These are phyloP conservation scores for Drosophila tristis DNA, from an alignment of 1,140 invertebrate species.

Conservation along the genomic window DNA sequence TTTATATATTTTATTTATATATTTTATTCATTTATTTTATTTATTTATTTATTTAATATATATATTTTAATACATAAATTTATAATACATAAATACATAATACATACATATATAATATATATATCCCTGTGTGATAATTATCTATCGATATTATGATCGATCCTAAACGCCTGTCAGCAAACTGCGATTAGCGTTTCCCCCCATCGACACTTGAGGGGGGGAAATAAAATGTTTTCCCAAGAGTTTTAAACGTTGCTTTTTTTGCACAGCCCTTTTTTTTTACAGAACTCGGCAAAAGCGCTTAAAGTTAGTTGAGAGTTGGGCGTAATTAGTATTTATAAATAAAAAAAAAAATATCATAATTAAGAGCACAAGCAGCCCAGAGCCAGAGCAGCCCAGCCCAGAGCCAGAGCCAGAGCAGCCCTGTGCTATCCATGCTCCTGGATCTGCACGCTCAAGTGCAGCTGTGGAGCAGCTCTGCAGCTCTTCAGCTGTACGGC, in stretches of 20 bases:
- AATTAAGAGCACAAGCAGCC: slow-evolving; percentile 27
- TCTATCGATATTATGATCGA: too few species aligned
- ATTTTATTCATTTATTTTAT: too few species aligned
- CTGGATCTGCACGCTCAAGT: slow-evolving; percentile 18
- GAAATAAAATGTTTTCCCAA: neutral
- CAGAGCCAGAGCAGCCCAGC: too few species aligned
- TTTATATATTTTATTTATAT: too few species aligned
- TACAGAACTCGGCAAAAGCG: neutral
- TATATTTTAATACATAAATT: too few species aligned
- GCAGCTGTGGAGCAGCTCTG: slow-evolving; percentile 4
- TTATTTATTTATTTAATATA: too few species aligned
- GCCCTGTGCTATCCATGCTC: slow-evolving; percentile 1
- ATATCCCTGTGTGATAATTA: too few species aligned
- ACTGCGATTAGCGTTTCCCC: too few species aligned
- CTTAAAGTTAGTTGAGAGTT: slow-evolving; percentile 23
- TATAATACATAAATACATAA: too few species aligned
- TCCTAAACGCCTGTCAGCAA: too few species aligned
- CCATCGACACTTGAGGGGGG: neutral
- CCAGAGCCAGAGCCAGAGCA: too few species aligned
- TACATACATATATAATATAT: too few species aligned
- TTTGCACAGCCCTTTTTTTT: neutral
- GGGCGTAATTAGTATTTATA: slow-evolving; percentile 22
- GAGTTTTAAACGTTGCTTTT: neutral
- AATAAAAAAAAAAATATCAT: slow-evolving; percentile 24
- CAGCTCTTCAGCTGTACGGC: neutral